Percentiles rank a stretch among this genome's conserved stretches.
Conservation (phyloP, 2,113 vertebrate genomes). For the Lycaon pictus region DNA sequence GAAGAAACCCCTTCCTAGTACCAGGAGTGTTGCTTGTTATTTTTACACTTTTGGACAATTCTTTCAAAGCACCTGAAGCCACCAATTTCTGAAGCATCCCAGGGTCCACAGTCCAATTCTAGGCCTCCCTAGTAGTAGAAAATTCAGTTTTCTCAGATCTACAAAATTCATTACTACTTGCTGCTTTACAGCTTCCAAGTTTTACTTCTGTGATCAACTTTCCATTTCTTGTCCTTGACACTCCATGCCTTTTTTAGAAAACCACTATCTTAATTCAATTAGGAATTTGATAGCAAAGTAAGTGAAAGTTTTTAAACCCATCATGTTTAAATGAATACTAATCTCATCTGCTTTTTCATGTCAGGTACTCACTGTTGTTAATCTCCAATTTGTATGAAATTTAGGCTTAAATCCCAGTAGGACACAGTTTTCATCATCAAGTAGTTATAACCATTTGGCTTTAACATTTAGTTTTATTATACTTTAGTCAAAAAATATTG, state of each 20-base stretch:
- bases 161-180: neutral
- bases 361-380: neutral
- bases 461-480: conserved; percentile 14
- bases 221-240: neutral
- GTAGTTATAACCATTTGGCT: neutral
- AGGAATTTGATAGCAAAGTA: neutral
- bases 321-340: neutral
- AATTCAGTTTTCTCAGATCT: neutral
- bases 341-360: neutral
- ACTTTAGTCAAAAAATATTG: neutral
- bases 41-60: neutral
- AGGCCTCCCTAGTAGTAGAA: neutral
- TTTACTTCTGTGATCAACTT: conserved; percentile 9
- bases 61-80: neutral
- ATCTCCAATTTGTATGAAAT: conserved; percentile 24
- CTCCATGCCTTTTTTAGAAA: neutral
- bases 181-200: neutral
- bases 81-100: neutral
- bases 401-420: neutral
- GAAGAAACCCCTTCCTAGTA: neutral
- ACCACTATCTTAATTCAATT: neutral
- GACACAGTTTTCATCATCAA: neutral
- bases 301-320: neutral
- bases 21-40: neutral
- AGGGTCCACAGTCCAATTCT: neutral